Evolutionary conservation across 1,140 invertebrate genomes (phyloP), one percentile per base, ranked within the genome.

Genomic region (Aphelenchoides fujianensis): DNA sequence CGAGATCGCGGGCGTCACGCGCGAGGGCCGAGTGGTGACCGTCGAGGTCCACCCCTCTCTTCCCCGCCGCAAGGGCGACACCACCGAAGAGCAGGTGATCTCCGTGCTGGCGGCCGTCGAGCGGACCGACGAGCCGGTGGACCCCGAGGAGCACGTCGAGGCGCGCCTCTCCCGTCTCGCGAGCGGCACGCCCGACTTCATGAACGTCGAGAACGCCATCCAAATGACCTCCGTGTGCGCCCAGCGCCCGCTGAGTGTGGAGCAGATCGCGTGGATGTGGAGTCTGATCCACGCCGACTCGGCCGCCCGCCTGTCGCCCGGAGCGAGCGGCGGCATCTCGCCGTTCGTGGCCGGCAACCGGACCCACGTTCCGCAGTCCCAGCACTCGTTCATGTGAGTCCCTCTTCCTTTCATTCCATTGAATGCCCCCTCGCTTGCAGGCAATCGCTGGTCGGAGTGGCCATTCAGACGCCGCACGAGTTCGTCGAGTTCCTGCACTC

Each of bases 381-480:
- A 48, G 23, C 41, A 48, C 12, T 12, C 41, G 23, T 23, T 12
- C 12, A 12, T 48, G 41, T 48, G 23, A 48, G 41, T 48, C 23
- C 41, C 23, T 48, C 23, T n/a, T n/a, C n/a, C n/a, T 23, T 48
- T 48, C 12, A 48, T 12, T 48, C 41, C 12, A 12, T 48, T 48
- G 34, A 59, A 59, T 48, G 23, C 12, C 41, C 23, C 55, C 28
- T 7, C 34, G 36, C n/a, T 66, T 66, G 37, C 36, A 66, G 63
- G 16, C 63, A 66, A 30, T 36, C 31, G n/a, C 9, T 12, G 37
- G 12, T 66, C 16, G 63, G 63, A 27, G 1, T 66, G 16, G 23
- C 9, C 23, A 35, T 66, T 66, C 28, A 66, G 53, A 66, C 32
- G 16, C 36, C 63, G 0, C 36, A 34, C 63, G 32, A 30, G 16